These are phyloP conservation scores for Calcarius lapponicus DNA, from an alignment of 2,797 vertebrate species.

Conservation along the genomic window DNA sequence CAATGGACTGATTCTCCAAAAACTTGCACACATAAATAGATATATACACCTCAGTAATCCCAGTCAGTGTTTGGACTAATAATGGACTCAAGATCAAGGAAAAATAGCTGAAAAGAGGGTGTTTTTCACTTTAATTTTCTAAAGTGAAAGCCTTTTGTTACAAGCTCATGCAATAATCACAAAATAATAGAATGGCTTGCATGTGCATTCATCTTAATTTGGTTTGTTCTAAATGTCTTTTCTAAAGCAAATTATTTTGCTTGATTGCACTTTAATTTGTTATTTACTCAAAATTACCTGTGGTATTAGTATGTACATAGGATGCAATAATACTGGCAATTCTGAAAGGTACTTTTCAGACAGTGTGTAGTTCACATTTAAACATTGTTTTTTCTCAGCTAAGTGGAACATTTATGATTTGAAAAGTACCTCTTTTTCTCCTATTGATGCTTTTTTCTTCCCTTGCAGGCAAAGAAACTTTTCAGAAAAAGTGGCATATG, in stretches of 20 bases:
- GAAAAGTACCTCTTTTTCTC: not conserved
- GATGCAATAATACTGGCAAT: not conserved
- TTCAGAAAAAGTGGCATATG: constrained; percentile 75
- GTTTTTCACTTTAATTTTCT: not conserved
- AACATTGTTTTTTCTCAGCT: not conserved
- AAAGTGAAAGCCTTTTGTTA: not conserved
- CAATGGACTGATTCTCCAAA: not conserved
- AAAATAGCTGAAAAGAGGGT: not conserved
- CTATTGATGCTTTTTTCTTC: not conserved
- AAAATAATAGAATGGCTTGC: not conserved
- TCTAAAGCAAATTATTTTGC: not conserved
- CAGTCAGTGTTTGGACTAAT: not conserved
- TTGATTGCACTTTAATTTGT: not conserved
- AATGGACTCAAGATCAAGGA: not conserved
- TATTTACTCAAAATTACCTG: not conserved
- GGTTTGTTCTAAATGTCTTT: not conserved
- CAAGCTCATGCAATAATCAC: not conserved
- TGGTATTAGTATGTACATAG: not conserved
- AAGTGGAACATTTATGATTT: not conserved
- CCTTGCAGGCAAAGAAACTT: constrained; percentile 63
- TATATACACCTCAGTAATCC: not conserved
- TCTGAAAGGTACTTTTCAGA: not conserved
- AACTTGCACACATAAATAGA: not conserved
- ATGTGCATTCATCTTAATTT: not conserved
- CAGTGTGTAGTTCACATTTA: not conserved